These are phyloP conservation scores for Himalopsyche anomala DNA, from an alignment of 2,888 invertebrate genomes.

Conservation along the genomic window DNA sequence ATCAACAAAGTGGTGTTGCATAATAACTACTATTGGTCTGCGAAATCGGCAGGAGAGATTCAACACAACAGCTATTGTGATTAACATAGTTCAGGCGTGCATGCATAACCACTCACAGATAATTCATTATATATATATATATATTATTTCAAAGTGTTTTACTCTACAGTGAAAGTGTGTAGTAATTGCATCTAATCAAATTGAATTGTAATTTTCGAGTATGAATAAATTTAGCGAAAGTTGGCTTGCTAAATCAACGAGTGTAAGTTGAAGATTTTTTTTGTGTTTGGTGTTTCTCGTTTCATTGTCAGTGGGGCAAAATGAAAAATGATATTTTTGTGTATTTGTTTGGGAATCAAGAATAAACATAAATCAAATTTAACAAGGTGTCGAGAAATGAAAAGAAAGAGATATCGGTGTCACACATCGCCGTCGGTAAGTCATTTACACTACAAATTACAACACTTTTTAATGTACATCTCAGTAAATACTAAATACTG, in stretches of 20 bases:
- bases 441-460: background rate
- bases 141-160: constrained; percentile 19
- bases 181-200: constrained; percentile 34
- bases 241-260: background rate
- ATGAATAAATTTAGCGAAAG: constrained; percentile 24
- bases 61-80: background rate
- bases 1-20: background rate
- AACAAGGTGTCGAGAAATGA: constrained; percentile 57
- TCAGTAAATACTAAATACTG: background rate
- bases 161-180: background rate
- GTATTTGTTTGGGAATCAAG: constrained; percentile 12
- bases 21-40: background rate
- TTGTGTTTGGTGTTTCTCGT: background rate
- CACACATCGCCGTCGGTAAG: constrained; percentile 60
- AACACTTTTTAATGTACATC: constrained; percentile 10
- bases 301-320: background rate
- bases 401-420: constrained; percentile 63
- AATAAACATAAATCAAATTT: constrained; percentile 27
- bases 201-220: background rate
- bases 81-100: background rate
- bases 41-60: background rate
- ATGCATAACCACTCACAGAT: constrained; percentile 12
- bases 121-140: background rate
- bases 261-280: background rate
- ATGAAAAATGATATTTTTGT: constrained; percentile 34